A percentile compares a stretch with the other conserved stretches of the same genome.
Conservation (phyloP, 2,888 invertebrate species). For the Leucophora obtusa region DNA sequence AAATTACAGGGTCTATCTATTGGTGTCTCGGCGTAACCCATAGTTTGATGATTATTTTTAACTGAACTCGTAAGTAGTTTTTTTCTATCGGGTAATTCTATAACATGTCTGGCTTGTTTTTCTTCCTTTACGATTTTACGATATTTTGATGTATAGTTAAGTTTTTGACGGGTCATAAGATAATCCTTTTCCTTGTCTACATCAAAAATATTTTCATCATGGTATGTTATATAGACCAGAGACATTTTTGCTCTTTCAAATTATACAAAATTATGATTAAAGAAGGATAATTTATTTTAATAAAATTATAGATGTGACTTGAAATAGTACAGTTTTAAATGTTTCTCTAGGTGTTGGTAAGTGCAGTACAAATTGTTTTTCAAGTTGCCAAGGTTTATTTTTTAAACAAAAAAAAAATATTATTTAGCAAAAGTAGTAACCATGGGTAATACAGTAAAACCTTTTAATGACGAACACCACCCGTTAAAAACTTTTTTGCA, state of each 20-base stretch:
- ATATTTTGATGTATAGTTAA: slow-evolving; percentile 61
- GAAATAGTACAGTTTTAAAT: too few relatives aligned
- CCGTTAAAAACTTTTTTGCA: too few relatives aligned
- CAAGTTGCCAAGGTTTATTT: slow-evolving; percentile 4
- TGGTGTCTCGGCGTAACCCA: slow-evolving; percentile 84
- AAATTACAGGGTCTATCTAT: slow-evolving; percentile 82
- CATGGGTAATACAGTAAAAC: too few relatives aligned
- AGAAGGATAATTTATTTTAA: too few relatives aligned
- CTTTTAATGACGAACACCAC: too few relatives aligned
- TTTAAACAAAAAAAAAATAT: too few relatives aligned
- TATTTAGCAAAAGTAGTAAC: too few relatives aligned
- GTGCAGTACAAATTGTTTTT: not conserved
- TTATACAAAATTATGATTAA: too few relatives aligned
- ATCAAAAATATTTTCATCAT: slow-evolving; percentile 84
- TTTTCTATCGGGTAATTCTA: slow-evolving; percentile 72
- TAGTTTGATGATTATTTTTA: slow-evolving; percentile 81
- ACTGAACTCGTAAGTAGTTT: slow-evolving; percentile 78
- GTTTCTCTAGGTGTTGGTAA: not conserved
- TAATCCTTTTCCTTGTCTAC: slow-evolving; percentile 66
- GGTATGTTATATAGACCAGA: slow-evolving; percentile 82
- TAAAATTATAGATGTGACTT: too few relatives aligned
- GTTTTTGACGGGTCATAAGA: slow-evolving; percentile 24
- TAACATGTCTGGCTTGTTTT: slow-evolving; percentile 75
- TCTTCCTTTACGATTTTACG: slow-evolving; percentile 64
- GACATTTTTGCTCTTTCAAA: slow-evolving; percentile 80